Conservation (phyloP, 2,888 invertebrate genomes). For the Polyploca ridens region DNA sequence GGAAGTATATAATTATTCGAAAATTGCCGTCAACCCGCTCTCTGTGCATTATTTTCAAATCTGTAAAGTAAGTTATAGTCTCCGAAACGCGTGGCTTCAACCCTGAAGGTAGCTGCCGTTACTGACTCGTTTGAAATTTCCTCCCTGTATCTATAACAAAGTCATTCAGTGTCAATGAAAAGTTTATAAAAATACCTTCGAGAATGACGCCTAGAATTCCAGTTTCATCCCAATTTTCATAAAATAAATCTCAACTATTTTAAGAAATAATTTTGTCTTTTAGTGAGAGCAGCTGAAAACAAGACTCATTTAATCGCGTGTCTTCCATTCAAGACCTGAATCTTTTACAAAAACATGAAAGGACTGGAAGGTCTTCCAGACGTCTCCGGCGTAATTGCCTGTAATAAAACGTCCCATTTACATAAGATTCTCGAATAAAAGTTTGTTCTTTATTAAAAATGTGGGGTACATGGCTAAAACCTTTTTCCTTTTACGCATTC, state of each 20-base stretch:
- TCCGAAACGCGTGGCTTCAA: no score
- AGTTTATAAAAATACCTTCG: no score
- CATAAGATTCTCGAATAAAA: slow-evolving; percentile 13
- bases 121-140: no score
- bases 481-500: slow-evolving; percentile 8
- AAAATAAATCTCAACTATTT: background rate
- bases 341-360: slow-evolving; percentile 11
- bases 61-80: no score
- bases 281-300: background rate
- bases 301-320: slow-evolving; percentile 7
- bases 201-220: background rate
- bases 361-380: background rate
- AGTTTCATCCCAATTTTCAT: background rate
- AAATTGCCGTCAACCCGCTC: no score
- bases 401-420: slow-evolving; percentile 15
- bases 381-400: slow-evolving; percentile 9
- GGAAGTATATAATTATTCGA: no score
- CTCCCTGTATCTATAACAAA: no score
- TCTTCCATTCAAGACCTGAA: slow-evolving; percentile 5
- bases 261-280: background rate
- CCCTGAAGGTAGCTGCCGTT: no score
- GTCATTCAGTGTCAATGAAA: no score
- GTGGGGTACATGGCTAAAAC: slow-evolving; percentile 9
- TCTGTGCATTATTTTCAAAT: no score
- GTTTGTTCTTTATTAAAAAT: slow-evolving; percentile 15